These are phyloP conservation scores for Thaleichthys pacificus DNA, from an alignment of 2,797 vertebrate species.

Conservation along the genomic window DNA sequence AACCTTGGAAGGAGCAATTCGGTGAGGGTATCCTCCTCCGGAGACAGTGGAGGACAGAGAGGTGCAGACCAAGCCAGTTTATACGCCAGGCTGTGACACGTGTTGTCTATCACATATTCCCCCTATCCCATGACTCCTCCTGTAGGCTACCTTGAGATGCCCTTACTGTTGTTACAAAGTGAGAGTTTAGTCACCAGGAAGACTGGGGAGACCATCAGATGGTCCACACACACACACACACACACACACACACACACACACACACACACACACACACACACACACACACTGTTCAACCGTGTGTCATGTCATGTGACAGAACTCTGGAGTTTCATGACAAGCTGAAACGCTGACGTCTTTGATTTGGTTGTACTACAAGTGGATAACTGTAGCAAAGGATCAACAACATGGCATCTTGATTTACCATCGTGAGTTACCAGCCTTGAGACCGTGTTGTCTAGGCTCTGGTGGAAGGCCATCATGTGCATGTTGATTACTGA, in stretches of 20 bases:
- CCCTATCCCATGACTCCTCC: background rate
- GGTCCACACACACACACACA: constrained; percentile 18
- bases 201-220: constrained; percentile 27
- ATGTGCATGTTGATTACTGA: constrained; percentile 5
- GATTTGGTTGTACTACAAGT: background rate
- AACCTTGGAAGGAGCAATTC: too few relatives aligned
- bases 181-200: constrained; percentile 28
- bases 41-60: too few relatives aligned
- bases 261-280: background rate
- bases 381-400: constrained; percentile 2
- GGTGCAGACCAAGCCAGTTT: too few relatives aligned
- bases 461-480: constrained; percentile 17
- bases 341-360: constrained; percentile 37
- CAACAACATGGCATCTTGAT: constrained; percentile 47
- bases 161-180: constrained; percentile 20
- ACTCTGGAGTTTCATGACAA: constrained; percentile 28
- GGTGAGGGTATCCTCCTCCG: too few relatives aligned
- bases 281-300: constrained; percentile 2
- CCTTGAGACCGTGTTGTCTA: constrained; percentile 37
- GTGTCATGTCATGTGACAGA: constrained; percentile 5
- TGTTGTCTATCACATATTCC: background rate
- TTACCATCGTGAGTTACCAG: constrained; percentile 52
- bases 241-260: too few relatives aligned
- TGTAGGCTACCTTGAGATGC: constrained; percentile 36
- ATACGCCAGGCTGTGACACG: background rate